phyloP scores from a whole-genome alignment of 2,113 vertebrate genomes.

The Semicossyphus pulcher region DNA sequence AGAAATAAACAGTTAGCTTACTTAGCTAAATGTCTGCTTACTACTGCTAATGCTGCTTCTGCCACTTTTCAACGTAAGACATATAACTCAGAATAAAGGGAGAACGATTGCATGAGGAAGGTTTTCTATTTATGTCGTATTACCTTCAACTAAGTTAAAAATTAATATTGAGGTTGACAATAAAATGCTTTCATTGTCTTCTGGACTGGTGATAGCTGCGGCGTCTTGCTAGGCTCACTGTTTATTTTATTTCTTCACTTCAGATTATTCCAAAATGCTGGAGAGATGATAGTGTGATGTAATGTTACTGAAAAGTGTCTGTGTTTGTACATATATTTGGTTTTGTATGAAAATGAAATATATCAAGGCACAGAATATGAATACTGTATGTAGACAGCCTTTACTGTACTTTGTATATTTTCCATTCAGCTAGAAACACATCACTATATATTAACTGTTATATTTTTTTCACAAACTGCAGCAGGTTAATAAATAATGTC shows the following conservation, averaged over 20 bases:
- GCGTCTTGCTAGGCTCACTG: not conserved
- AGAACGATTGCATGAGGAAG: no score
- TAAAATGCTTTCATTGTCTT: no score
- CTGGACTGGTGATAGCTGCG: not conserved
- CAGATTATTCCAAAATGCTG: constrained; percentile 78
- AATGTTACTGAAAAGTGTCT: constrained; percentile 3
- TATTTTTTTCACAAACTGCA: not conserved
- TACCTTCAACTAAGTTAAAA: no score
- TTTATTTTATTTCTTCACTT: constrained; percentile 7
- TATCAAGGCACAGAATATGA: constrained; percentile 16
- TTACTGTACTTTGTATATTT: constrained; percentile 11
- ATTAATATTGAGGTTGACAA: no score
- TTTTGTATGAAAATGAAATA: constrained; percentile 22
- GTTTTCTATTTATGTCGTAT: no score
- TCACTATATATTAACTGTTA: not conserved
- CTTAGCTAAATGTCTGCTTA: not conserved
- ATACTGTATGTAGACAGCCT: constrained; percentile 5
- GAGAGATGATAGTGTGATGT: constrained; percentile 44
- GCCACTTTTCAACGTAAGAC: no score
- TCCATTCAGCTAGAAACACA: not conserved
- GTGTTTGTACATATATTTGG: constrained; percentile 44
- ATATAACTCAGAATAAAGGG: no score
- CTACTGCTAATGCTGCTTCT: no score
- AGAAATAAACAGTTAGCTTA: not conserved
- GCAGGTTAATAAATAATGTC: not conserved